phyloP scores from a whole-genome alignment of 2,797 vertebrate species.

The Thaleichthys pacificus region DNA sequence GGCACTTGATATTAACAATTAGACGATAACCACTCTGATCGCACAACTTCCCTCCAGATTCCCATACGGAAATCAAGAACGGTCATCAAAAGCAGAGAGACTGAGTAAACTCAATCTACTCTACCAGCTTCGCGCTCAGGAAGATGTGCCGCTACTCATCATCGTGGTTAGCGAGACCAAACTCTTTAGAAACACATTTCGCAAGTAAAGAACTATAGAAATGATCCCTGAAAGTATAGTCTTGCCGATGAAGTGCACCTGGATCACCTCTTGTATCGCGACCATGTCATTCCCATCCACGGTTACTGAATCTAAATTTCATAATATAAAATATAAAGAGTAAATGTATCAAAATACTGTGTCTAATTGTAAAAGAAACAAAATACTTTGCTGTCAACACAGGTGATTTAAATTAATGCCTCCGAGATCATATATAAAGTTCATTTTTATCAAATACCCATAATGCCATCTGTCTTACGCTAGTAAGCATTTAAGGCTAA shows the following conservation, averaged over 20 bases:
- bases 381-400: neutral
- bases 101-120: neutral
- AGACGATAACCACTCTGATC: slow-evolving; percentile 54
- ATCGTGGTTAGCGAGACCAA: accelerated
- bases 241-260: accelerated
- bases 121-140: slow-evolving; percentile 50
- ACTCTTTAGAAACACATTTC: slow-evolving; percentile 16
- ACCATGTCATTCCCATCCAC: accelerated
- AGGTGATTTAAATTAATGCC: neutral
- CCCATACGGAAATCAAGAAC: slow-evolving; percentile 20
- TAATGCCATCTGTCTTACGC: slow-evolving; percentile 19
- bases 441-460: slow-evolving; percentile 31
- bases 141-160: accelerated
- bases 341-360: neutral
- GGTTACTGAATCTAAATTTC: neutral
- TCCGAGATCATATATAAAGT: accelerated
- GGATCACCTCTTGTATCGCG: neutral
- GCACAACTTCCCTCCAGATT: slow-evolving; percentile 24
- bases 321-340: neutral
- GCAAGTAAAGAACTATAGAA: neutral
- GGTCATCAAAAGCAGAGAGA: slow-evolving; percentile 59
- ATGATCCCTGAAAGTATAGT: neutral
- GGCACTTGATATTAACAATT: neutral
- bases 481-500: neutral
- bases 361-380: neutral